Evolutionary conservation across 2,797 vertebrate species (phyloP).

Genomic region (Dryobates pubescens): DNA sequence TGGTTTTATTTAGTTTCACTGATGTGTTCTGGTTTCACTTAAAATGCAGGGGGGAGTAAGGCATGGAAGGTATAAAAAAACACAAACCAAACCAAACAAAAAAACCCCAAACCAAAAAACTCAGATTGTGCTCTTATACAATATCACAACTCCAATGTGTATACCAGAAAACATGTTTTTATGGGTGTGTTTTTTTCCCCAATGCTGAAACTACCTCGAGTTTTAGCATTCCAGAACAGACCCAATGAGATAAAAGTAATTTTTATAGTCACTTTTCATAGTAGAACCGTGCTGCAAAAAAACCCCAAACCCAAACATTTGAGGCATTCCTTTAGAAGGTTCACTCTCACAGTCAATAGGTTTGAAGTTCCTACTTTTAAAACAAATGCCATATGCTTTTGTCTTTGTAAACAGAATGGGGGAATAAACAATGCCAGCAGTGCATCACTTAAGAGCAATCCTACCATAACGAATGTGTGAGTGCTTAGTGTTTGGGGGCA

Average conservation of each 20-base stretch:
- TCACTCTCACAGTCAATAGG: slow-evolving; percentile 13
- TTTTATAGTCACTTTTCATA: not conserved
- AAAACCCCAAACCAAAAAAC: too few relatives aligned
- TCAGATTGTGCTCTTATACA: not conserved
- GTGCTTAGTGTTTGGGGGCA: slow-evolving; percentile 42
- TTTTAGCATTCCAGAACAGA: not conserved
- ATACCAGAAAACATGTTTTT: not conserved
- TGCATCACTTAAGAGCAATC: slow-evolving; percentile 48
- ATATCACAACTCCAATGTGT: too few relatives aligned
- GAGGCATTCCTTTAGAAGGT: slow-evolving; percentile 7
- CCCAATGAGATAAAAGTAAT: not conserved
- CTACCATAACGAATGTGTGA: slow-evolving; percentile 56
- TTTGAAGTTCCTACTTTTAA: slow-evolving; percentile 33
- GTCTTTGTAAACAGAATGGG: slow-evolving; percentile 62
- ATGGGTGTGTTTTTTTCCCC: not conserved
- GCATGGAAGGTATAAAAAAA: not conserved
- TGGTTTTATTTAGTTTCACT: not conserved
- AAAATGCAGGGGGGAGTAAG: not conserved
- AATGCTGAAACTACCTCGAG: not conserved
- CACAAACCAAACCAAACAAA: too few relatives aligned
- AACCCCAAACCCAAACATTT: not conserved
- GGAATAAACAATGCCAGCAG: slow-evolving; percentile 53
- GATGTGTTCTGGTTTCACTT: not conserved
- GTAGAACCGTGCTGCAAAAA: not conserved
- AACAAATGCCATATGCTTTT: slow-evolving; percentile 60